A percentile compares a stretch with the other conserved stretches of the same genome.
phyloP scores from a whole-genome alignment of 2,888 invertebrate genomes.

The Agrochola lychnidis region DNA sequence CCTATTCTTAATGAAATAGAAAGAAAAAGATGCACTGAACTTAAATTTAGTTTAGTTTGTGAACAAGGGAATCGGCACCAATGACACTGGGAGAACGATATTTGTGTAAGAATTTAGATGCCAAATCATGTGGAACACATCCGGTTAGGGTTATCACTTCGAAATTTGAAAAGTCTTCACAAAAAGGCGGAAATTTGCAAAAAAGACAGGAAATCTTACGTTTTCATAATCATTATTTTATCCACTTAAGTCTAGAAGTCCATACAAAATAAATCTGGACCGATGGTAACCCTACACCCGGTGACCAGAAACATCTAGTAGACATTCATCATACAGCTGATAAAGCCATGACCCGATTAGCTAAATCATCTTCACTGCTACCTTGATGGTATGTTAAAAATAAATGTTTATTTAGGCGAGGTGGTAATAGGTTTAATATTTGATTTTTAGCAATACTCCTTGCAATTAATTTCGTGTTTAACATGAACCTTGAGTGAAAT shows the following conservation, averaged over 20 bases:
- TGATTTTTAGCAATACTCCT: conserved; percentile 36
- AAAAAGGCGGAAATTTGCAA: neutral
- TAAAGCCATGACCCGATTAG: conserved; percentile 69
- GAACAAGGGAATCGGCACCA: too few species aligned
- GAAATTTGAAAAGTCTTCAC: neutral
- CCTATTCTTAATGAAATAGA: too few species aligned
- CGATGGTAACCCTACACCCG: neutral
- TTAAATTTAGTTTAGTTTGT: too few species aligned
- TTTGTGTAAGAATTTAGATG: neutral
- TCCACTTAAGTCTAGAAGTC: neutral
- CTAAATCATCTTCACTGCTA: conserved; percentile 56
- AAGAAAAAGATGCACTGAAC: too few species aligned
- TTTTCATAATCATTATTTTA: neutral
- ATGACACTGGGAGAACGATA: neutral
- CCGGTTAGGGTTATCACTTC: neutral
- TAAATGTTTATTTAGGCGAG: conserved; percentile 56
- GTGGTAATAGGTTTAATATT: conserved; percentile 31
- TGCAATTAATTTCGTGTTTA: conserved; percentile 29
- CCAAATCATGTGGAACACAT: neutral
- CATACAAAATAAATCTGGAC: neutral
- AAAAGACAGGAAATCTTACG: neutral
- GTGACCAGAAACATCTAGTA: conserved; percentile 21
- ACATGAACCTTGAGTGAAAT: conserved; percentile 16
- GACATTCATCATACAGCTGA: conserved; percentile 7
- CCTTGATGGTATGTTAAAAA: conserved; percentile 62